Evolutionary conservation across 1,140 invertebrate species (phyloP).

Genomic region (Himalopsyche phryganea): DNA sequence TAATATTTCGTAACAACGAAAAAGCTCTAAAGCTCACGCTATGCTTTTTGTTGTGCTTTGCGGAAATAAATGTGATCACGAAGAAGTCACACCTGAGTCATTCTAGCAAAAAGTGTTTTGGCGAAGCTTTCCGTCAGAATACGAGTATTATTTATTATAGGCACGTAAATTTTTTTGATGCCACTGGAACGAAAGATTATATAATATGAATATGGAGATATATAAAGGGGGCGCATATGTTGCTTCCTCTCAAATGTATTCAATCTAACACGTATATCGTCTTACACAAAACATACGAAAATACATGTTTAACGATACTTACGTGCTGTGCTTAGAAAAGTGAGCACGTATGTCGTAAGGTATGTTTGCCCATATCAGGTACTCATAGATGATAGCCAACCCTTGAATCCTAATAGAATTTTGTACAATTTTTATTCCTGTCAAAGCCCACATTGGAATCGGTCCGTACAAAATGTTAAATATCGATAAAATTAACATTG

Average conservation of each 20-base stretch:
- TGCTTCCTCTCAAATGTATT: constrained; percentile 32
- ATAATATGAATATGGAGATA: constrained; percentile 20
- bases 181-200: constrained; percentile 25
- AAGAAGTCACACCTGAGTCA: constrained; percentile 29
- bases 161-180: constrained; percentile 30
- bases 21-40: neutral
- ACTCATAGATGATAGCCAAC: neutral
- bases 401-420: constrained; percentile 14
- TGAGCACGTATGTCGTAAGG: constrained; percentile 26
- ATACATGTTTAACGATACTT: constrained; percentile 32
- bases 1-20: too few relatives aligned
- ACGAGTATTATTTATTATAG: constrained; percentile 33
- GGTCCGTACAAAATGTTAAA: neutral
- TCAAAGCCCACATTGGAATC: constrained; percentile 13
- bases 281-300: constrained; percentile 30
- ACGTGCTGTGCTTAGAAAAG: constrained; percentile 22
- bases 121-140: constrained; percentile 13
- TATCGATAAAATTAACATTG: constrained; percentile 7
- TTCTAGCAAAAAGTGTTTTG: constrained; percentile 17
- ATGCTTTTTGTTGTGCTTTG: constrained; percentile 21
- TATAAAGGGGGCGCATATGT: constrained; percentile 27
- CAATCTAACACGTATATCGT: constrained; percentile 32
- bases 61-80: constrained; percentile 31
- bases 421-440: constrained; percentile 29
- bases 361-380: neutral